Percentiles rank a stretch among this genome's conserved stretches.
Evolutionary conservation across 1,140 invertebrate genomes (phyloP).

Genomic region (Whitmania pigra): DNA sequence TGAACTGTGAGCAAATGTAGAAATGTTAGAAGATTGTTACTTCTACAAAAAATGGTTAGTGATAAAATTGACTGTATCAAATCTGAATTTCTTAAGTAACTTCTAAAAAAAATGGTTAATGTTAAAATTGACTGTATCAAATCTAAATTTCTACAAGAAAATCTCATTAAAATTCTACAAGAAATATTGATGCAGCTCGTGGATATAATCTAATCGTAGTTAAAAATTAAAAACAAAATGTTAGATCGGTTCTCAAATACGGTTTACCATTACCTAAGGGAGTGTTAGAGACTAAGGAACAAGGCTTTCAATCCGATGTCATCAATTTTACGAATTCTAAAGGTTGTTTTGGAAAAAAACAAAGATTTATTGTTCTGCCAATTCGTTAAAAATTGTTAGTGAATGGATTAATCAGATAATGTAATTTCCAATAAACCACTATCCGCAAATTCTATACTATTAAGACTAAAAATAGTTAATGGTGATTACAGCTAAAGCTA

Average conservation of each 20-base stretch:
- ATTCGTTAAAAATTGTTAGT: neutral
- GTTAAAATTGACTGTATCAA: neutral
- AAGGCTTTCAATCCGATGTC: conserved; percentile 14
- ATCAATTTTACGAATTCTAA: conserved; percentile 22
- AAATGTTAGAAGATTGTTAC: neutral
- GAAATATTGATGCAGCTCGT: neutral
- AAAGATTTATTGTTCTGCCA: neutral
- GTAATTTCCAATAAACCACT: neutral
- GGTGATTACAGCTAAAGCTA: too few relatives aligned
- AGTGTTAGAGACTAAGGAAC: conserved; percentile 7
- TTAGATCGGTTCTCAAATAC: neutral
- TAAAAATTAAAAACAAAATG: neutral
- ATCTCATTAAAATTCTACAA: neutral
- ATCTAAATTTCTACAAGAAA: neutral
- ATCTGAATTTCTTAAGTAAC: too few relatives aligned
- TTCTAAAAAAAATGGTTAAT: neutral
- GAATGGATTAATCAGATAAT: neutral
- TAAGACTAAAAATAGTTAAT: neutral
- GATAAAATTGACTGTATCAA: neutral
- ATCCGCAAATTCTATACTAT: neutral
- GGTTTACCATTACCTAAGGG: neutral
- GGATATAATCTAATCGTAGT: neutral
- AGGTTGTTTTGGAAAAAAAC: neutral
- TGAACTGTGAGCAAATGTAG: neutral
- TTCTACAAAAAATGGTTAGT: neutral